A percentile compares a stretch with the other conserved stretches of the same genome.
phyloP scores from a whole-genome alignment of 2,888 invertebrate species.

The Noctua janthina region DNA sequence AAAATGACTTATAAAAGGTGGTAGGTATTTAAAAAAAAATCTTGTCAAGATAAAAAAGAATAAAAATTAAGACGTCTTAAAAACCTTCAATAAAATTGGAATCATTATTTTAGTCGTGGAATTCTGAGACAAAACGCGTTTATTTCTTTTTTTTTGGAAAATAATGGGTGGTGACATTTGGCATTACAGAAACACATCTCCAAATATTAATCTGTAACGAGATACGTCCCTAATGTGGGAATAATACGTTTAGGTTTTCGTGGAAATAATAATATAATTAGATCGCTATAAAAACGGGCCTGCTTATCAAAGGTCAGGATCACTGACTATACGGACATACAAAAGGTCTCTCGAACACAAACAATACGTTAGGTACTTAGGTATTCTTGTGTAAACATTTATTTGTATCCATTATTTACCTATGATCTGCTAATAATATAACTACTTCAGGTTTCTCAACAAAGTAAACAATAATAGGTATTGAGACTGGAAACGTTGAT shows the following conservation, averaged over 20 bases:
- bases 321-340: not conserved
- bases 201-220: constrained; percentile 24
- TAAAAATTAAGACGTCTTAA: not conserved
- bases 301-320: constrained; percentile 12
- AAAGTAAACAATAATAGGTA: not conserved
- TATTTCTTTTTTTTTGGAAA: not conserved
- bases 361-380: not conserved
- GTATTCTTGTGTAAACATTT: not conserved
- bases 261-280: constrained; percentile 40
- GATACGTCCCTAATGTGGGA: constrained; percentile 2
- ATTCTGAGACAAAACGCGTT: not conserved
- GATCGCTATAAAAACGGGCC: constrained; percentile 6
- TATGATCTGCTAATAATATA: not conserved
- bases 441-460: not conserved
- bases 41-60: not conserved
- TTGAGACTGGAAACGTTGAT: not conserved
- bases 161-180: constrained; percentile 24
- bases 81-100: not conserved
- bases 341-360: not conserved
- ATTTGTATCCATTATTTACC: constrained; percentile 4
- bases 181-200: not conserved
- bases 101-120: constrained; percentile 15
- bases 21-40: too few relatives aligned
- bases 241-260: constrained; percentile 1
- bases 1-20: not conserved